phyloP scores from a whole-genome alignment of 2,888 invertebrate genomes.

The Aphodius granarius region DNA sequence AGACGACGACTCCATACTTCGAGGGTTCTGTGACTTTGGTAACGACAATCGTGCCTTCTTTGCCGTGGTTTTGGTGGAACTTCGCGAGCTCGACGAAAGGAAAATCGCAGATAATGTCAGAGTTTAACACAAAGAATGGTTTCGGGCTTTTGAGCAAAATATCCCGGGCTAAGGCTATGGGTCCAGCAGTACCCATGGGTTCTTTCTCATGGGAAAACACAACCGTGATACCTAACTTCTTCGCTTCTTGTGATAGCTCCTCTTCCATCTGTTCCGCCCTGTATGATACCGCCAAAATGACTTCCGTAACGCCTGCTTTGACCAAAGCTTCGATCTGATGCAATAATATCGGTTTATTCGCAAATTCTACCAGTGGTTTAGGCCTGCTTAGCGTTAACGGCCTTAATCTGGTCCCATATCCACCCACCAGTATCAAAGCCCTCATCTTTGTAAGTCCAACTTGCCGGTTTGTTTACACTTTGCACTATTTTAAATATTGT shows the following conservation, averaged over 20 bases:
- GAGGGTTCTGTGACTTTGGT: constrained; percentile 99
- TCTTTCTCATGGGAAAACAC: constrained; percentile 95
- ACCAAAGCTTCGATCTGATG: constrained; percentile 95
- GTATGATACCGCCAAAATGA: constrained; percentile 97
- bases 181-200: constrained; percentile 97
- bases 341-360: constrained; percentile 96
- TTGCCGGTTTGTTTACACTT: not conserved
- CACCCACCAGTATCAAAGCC: constrained; percentile 96
- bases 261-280: constrained; percentile 97
- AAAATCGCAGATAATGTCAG: constrained; percentile 99
- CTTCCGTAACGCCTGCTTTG: constrained; percentile 82
- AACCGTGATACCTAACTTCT: constrained; percentile 85
- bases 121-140: constrained; percentile 98
- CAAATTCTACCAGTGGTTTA: constrained; percentile 98
- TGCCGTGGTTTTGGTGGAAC: constrained; percentile 91
- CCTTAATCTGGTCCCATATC: constrained; percentile 95
- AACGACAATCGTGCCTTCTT: constrained; percentile 97
- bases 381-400: constrained; percentile 96
- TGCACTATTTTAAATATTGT: not conserved
- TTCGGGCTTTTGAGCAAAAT: constrained; percentile 72
- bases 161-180: constrained; percentile 85
- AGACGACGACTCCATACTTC: constrained; percentile 98
- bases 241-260: constrained; percentile 83
- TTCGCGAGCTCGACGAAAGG: constrained; percentile 93
- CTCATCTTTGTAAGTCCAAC: constrained; percentile 61